Evolutionary conservation across 2,113 vertebrate genomes (phyloP).

Genomic region (Picathartes gymnocephalus): DNA sequence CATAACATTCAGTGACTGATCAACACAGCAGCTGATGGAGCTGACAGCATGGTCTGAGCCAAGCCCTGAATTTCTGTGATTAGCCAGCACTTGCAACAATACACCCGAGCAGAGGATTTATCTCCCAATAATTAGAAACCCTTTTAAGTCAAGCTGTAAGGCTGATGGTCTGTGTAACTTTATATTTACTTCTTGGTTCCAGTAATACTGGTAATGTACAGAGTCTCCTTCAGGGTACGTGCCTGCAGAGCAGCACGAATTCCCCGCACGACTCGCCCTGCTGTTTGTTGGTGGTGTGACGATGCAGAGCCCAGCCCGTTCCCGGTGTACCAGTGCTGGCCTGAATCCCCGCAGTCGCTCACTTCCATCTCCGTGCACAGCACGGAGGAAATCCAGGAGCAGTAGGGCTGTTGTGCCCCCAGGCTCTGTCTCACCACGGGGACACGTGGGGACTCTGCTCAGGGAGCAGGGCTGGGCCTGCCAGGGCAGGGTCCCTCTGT

Average conservation of each 20-base stretch:
- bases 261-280: background rate
- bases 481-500: background rate
- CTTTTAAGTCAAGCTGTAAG: background rate
- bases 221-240: background rate
- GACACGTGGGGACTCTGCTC: background rate
- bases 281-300: background rate
- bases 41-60: background rate
- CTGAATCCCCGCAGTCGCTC: fast-evolving
- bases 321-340: background rate
- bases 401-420: background rate
- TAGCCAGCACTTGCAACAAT: background rate
- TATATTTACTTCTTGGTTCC: background rate
- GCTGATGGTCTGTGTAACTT: background rate
- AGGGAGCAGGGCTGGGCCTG: background rate
- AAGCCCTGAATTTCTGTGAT: background rate
- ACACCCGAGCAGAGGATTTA: background rate
- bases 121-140: background rate
- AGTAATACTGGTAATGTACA: background rate
- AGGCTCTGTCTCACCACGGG: background rate
- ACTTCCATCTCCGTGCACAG: background rate
- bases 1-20: background rate
- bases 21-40: background rate
- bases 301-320: background rate
- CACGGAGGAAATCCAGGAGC: background rate
- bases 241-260: background rate